Evolutionary conservation across 1,140 invertebrate genomes (phyloP).

Genomic region (Brachionus sp.): DNA sequence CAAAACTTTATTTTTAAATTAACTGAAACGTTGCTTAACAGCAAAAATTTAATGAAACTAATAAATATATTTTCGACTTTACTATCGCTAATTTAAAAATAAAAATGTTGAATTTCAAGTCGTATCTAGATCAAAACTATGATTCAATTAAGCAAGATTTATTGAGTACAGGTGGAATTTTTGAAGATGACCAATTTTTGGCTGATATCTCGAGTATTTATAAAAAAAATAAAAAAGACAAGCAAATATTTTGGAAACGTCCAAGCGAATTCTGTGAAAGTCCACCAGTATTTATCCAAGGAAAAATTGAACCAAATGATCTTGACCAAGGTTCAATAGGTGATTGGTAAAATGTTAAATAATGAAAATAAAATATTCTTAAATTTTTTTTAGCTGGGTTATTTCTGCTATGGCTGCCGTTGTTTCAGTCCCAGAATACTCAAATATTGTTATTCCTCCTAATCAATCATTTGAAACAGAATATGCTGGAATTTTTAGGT

Average conservation of each 20-base stretch:
- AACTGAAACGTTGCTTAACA: neutral
- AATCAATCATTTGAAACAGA: conserved; percentile 51
- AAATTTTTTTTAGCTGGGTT: conserved; percentile 49
- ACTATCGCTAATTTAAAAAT: neutral
- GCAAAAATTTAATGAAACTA: neutral
- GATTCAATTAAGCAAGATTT: conserved; percentile 49
- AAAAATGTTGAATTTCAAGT: conserved; percentile 18
- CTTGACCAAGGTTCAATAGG: conserved; percentile 66
- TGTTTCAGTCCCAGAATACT: conserved; percentile 50
- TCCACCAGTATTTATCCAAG: conserved; percentile 48
- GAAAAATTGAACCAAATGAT: conserved; percentile 58
- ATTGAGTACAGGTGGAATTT: conserved; percentile 64
- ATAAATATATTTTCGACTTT: neutral
- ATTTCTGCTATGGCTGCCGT: conserved; percentile 52
- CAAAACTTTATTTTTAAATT: neutral
- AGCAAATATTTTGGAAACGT: conserved; percentile 61
- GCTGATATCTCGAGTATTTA: conserved; percentile 63
- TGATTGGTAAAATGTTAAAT: conserved; percentile 39
- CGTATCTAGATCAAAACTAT: conserved; percentile 48
- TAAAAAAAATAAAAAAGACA: conserved; percentile 59
- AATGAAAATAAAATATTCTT: neutral
- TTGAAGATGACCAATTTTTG: conserved; percentile 69
- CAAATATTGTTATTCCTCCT: conserved; percentile 53
- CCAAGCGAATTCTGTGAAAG: conserved; percentile 55
- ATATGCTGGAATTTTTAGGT: conserved; percentile 62